Conservation (phyloP, 2,888 invertebrate species). For the Aleiodes leptofemur region DNA sequence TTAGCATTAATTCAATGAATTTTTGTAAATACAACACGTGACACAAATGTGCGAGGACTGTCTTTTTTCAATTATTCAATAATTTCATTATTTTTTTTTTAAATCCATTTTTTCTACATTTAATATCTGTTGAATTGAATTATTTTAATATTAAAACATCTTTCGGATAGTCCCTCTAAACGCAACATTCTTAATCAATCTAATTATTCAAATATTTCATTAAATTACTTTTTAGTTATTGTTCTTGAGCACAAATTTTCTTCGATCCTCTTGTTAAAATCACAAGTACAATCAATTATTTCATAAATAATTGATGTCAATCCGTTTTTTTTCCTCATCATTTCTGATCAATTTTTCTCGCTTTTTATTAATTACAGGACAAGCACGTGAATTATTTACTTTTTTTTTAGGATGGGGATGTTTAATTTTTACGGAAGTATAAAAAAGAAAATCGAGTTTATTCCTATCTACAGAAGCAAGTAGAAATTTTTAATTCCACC, state of each 20-base stretch:
- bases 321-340: constrained; percentile 19
- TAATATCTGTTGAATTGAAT: constrained; percentile 9
- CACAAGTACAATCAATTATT: constrained; percentile 42
- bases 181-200: constrained; percentile 64
- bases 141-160: constrained; percentile 54
- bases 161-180: constrained; percentile 64
- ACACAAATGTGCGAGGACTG: constrained; percentile 39
- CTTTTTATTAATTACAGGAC: constrained; percentile 32
- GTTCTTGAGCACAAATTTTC: constrained; percentile 70
- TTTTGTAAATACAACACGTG: background rate
- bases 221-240: constrained; percentile 67
- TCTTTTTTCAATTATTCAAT: constrained; percentile 13
- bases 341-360: constrained; percentile 8
- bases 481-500: constrained; percentile 48
- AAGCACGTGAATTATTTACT: constrained; percentile 5
- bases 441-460: constrained; percentile 51
- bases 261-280: constrained; percentile 52
- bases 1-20: background rate
- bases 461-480: constrained; percentile 52
- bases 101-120: constrained; percentile 27
- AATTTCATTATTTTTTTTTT: background rate
- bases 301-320: background rate
- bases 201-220: constrained; percentile 51
- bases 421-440: constrained; percentile 34
- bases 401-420: background rate